Evolutionary conservation across 2,888 invertebrate genomes (phyloP).

Genomic region (Bruchidius siliquastri): DNA sequence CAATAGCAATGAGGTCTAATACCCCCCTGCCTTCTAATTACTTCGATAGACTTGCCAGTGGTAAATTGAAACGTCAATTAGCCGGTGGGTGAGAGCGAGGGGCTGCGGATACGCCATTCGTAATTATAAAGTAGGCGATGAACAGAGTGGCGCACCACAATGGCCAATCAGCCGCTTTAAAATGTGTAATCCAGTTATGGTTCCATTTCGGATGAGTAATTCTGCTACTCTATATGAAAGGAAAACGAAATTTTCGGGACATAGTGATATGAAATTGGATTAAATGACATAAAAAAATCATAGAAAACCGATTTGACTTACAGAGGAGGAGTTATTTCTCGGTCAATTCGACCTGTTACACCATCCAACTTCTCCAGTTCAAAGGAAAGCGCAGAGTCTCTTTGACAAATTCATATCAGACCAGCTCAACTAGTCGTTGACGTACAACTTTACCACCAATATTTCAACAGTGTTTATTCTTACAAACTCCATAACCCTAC

Average conservation of each 20-base stretch:
- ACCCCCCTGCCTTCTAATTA: background rate
- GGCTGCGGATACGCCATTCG: background rate
- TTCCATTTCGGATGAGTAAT: conserved; percentile 20
- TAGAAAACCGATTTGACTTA: no score
- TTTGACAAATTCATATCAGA: no score
- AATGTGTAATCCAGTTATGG: conserved; percentile 31
- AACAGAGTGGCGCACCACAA: conserved; percentile 29
- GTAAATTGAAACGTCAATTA: conserved; percentile 15
- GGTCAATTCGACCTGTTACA: no score
- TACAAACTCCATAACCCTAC: no score
- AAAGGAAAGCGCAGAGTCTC: no score
- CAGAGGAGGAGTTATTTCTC: no score
- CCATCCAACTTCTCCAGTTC: no score
- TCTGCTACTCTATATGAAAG: background rate
- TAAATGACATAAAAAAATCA: no score
- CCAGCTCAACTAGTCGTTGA: no score
- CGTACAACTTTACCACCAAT: no score
- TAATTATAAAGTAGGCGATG: conserved; percentile 30
- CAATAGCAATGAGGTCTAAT: background rate
- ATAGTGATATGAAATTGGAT: background rate
- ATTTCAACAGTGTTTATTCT: no score
- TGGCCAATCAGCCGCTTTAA: conserved; percentile 36
- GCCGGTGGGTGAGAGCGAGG: conserved; percentile 13
- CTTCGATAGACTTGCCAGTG: background rate
- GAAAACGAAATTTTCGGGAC: background rate